These are phyloP conservation scores for Cephalopterus ornatus DNA, from an alignment of 2,113 vertebrate species.

Conservation along the genomic window DNA sequence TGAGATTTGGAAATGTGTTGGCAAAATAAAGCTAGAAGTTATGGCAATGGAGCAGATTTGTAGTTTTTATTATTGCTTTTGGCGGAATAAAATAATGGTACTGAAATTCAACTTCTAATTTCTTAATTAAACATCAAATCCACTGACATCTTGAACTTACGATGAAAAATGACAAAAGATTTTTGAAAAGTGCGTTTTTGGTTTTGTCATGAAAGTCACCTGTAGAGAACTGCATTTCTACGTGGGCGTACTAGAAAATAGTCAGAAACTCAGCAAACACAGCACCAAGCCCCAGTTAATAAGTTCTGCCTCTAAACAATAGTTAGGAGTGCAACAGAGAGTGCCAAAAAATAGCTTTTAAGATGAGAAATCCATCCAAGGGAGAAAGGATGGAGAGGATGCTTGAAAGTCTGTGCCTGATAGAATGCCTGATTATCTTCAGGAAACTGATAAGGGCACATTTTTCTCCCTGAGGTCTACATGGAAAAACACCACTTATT, in stretches of 20 bases:
- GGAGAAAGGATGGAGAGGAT: background rate
- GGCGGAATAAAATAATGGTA: rapidly evolving
- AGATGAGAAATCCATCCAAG: background rate
- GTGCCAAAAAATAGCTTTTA: background rate
- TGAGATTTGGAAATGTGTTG: background rate
- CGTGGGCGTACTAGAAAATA: background rate
- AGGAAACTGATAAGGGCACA: background rate
- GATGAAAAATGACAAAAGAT: background rate
- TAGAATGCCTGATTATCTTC: background rate
- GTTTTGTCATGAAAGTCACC: background rate
- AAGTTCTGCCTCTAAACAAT: background rate
- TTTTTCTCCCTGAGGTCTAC: background rate
- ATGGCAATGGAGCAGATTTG: background rate
- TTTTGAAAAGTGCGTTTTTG: background rate
- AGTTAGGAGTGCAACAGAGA: background rate
- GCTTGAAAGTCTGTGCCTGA: background rate
- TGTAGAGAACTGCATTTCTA: background rate
- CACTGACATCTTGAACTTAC: background rate
- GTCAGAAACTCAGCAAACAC: background rate
- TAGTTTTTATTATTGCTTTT: background rate
- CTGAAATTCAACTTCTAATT: background rate
- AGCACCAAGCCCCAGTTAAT: background rate
- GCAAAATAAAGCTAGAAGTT: background rate
- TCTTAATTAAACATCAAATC: background rate
- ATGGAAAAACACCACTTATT: background rate